Base-by-base conservation (phyloP, 2,888 invertebrate species). In the Macaria notata region DNA sequence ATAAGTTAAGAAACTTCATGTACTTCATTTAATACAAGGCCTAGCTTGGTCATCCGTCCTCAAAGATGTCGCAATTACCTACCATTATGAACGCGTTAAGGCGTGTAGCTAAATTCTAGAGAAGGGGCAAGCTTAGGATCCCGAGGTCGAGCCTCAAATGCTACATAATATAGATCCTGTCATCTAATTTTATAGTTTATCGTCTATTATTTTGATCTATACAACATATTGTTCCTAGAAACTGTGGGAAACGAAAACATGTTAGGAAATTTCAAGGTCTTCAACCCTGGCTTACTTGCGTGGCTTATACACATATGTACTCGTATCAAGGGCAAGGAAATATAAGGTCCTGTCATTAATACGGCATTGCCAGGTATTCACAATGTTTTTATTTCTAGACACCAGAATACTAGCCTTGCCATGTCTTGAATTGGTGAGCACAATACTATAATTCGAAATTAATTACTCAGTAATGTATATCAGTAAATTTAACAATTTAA, bases 21-120 rank as follows among this genome's bases (percentile, higher is more conserved):
- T 36, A 36, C 7, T 36, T 36, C 4, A 36, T 4, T 2, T 6
- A 3, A 36, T 6, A 36, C 33, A 36, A 36, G 33, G 33, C 33
- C 33, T 36, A 36, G 66, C 48, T 48, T 39, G 49, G 4, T 38
- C 54, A 48, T 59, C 54, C 50, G 46, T 61, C 59, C 56, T 49
- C 44, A 48, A 61, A 56, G 63, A 59, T 65, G 42, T 46, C 31
- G 66, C 66, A 77, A 88, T 87, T 86, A 88, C 76, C 61, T 73
- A 70, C 75, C 82, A 84, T 86, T 86, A 86, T 82, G 83, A 79
- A 69, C 71, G 76, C 77, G 71, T 69, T 72, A 78, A 80, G 81
- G 60, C 59, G 62, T 82, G 83, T 83, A 86, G 85, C 33, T 48
- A 49, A 53, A 84, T 84, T 84, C 84, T 81, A 82, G 71, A 79